Evolutionary conservation across 2,113 vertebrate genomes (phyloP).

Genomic region (Cyanoramphus novaezelandiae): DNA sequence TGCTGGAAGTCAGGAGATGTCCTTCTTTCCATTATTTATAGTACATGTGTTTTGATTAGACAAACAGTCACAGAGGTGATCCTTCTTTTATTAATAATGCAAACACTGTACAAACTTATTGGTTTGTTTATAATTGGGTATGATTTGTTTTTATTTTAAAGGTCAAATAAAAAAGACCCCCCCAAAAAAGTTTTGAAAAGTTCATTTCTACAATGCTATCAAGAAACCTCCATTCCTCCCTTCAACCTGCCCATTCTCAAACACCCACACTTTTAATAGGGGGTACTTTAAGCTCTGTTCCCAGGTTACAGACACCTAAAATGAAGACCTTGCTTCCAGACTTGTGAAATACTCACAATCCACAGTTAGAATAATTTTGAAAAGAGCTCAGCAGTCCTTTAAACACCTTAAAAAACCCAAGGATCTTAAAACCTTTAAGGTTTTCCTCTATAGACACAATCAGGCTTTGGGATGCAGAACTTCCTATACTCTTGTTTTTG

Average conservation of each 20-base stretch:
- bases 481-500: neutral
- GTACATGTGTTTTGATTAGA: neutral
- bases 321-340: neutral
- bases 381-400: neutral
- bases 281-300: neutral
- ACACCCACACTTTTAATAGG: neutral
- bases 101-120: conserved; percentile 53
- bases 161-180: conserved; percentile 40
- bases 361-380: conserved; percentile 14
- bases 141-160: neutral
- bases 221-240: neutral
- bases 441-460: neutral
- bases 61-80: conserved; percentile 16
- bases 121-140: conserved; percentile 49
- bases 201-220: neutral
- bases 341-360: conserved; percentile 24
- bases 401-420: neutral
- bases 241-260: neutral
- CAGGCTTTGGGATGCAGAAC: neutral
- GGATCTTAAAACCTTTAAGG: neutral
- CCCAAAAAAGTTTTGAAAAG: conserved; percentile 29
- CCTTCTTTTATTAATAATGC: conserved; percentile 56
- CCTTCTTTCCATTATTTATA: conserved; percentile 20
- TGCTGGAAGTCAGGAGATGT: neutral
- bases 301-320: neutral